Evolutionary conservation across 1,140 invertebrate species (phyloP), one percentile per base, ranked within the genome.

Genomic region (Copidosoma floridanum): DNA sequence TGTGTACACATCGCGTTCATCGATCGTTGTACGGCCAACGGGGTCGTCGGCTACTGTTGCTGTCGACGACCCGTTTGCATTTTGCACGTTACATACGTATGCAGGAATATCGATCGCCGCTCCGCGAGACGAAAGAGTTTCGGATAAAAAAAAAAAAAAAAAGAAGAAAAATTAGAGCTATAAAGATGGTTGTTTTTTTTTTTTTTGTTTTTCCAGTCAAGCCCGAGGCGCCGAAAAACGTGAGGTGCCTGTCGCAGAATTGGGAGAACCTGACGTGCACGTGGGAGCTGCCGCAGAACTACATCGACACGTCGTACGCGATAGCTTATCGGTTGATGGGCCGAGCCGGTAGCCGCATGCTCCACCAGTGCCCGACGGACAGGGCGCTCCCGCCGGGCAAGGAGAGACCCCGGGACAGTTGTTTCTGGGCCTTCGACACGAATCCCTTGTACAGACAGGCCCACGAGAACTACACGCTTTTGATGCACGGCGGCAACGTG

Each of bases 161-260:
- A n/a, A n/a, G n/a, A n/a, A n/a, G n/a, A n/a, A n/a, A n/a, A n/a
- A n/a, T n/a, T n/a, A n/a, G n/a, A n/a, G n/a, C n/a, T n/a, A n/a
- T n/a, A n/a, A n/a, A n/a, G n/a, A n/a, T n/a, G n/a, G n/a, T n/a
- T n/a, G n/a, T n/a, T n/a, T n/a, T n/a, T n/a, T n/a, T n/a, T n/a
- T n/a, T n/a, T n/a, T n/a, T n/a, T n/a, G n/a, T 18, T 5, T 4
- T 65, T 65, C 43, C 51, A 79, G 77, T 60, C 53, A 74, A 77
- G 67, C 86, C 86, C 14, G 61, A 79, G 51, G 68, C 81, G 57
- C 84, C 88, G 2, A 73, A 71, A 10, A 83, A 88, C 68, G 89
- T 90, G 61, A 75, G 70, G 7, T 91, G 89, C 65, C 71, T 85
- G 16, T 86, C 86, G n/a, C 71, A 81, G 32, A 88, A 90, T 71